Percentiles rank a stretch among this genome's conserved stretches.
These are phyloP conservation scores for Galerucella nymphaeae DNA, from an alignment of 2,888 invertebrate genomes.

Conservation along the genomic window DNA sequence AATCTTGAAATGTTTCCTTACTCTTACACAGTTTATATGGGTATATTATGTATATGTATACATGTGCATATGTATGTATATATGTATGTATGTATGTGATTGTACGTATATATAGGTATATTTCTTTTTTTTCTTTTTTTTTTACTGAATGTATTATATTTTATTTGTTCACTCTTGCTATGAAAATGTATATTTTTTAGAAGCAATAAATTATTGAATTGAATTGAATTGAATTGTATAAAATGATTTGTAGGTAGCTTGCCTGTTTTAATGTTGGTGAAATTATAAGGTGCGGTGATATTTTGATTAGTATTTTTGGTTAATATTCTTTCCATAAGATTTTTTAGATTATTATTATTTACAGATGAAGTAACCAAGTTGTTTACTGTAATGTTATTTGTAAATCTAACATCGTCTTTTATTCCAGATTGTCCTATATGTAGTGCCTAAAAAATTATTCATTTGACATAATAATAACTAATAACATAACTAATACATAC, in stretches of 20 bases:
- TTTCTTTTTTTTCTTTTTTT: too few relatives aligned
- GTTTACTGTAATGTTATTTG: constrained; percentile 49
- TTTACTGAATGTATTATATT: too few relatives aligned
- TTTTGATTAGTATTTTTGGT: constrained; percentile 54
- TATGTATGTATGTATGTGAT: too few relatives aligned
- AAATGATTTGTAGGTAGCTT: constrained; percentile 33
- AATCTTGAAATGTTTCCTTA: too few relatives aligned
- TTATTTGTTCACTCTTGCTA: too few relatives aligned
- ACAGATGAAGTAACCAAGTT: constrained; percentile 51
- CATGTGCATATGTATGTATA: too few relatives aligned
- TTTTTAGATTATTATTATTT: constrained; percentile 55
- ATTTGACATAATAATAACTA: background rate
- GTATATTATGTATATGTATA: too few relatives aligned
- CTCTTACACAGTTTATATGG: too few relatives aligned
- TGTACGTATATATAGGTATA: too few relatives aligned
- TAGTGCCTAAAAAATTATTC: constrained; percentile 39
- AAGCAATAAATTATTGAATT: too few relatives aligned
- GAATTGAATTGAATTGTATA: too few relatives aligned
- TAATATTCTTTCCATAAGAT: constrained; percentile 51
- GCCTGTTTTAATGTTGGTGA: constrained; percentile 56
- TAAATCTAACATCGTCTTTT: constrained; percentile 51
- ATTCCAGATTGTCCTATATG: constrained; percentile 40
- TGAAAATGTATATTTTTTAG: too few relatives aligned
- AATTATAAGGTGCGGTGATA: constrained; percentile 52
- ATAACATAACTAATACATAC: constrained; percentile 43